Evolutionary conservation across 2,797 vertebrate species (phyloP).

Genomic region (Anguilla obscura): DNA sequence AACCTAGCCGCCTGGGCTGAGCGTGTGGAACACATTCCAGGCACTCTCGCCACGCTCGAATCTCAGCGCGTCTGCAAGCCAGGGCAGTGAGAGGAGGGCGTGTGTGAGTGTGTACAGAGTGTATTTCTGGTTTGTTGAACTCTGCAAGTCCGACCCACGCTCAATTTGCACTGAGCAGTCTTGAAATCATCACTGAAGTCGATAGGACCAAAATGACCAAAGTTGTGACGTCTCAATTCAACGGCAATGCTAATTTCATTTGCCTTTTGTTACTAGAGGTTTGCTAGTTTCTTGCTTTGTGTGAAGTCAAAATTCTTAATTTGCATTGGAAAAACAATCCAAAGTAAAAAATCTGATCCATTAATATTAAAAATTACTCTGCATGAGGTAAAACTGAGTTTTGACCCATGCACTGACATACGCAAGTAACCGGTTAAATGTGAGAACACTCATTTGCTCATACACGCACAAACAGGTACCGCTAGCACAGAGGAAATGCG

Average conservation of each 20-base stretch:
- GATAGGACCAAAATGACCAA: background rate
- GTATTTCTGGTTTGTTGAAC: background rate
- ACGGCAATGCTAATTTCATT: background rate
- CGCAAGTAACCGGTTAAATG: background rate
- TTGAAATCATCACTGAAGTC: background rate
- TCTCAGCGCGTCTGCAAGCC: background rate
- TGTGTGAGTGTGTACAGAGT: background rate
- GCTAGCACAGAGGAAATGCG: conserved; percentile 34
- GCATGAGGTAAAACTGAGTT: background rate
- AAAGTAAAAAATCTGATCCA: background rate
- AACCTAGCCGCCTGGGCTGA: background rate
- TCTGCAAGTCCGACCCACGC: background rate
- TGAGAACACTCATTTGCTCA: background rate
- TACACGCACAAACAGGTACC: background rate
- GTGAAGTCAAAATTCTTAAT: background rate
- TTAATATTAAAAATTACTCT: background rate
- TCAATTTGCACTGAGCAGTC: background rate
- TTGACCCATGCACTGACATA: no score
- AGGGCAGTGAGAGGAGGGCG: background rate
- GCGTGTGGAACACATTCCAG: background rate
- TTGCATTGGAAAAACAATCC: background rate
- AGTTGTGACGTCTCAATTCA: background rate
- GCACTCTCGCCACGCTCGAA: background rate
- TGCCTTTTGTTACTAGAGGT: background rate
- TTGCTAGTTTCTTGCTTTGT: background rate